phyloP scores from a whole-genome alignment of 2,888 invertebrate genomes.

The Zootermopsis nevadensis region DNA sequence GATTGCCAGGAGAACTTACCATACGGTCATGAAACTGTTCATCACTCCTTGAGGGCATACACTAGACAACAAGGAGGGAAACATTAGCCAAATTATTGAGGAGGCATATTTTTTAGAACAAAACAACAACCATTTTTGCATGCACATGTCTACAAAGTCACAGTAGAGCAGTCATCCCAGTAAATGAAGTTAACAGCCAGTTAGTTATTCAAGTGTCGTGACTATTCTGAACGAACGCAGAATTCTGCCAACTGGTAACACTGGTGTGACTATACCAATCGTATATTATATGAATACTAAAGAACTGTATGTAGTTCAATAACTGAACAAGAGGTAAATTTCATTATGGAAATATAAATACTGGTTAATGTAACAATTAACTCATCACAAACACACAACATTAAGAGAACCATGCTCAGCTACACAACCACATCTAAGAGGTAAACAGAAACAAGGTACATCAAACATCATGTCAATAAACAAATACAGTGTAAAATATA shows the following conservation, averaged over 20 bases:
- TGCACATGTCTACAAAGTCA: constrained; percentile 61
- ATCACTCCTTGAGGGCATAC: constrained; percentile 88
- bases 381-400: not conserved
- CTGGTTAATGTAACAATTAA: not conserved
- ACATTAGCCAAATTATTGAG: constrained; percentile 23
- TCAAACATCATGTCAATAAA: not conserved
- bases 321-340: not conserved
- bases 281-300: not conserved
- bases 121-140: constrained; percentile 61
- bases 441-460: not conserved
- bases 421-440: not conserved
- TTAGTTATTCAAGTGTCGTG: no score
- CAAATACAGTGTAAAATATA: not conserved
- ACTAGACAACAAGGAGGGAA: constrained; percentile 73
- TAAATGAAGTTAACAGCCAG: not conserved
- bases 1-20: constrained; percentile 73
- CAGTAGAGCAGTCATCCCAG: constrained; percentile 55
- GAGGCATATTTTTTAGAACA: constrained; percentile 11
- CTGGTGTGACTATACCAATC: not conserved
- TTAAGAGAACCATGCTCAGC: not conserved
- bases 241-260: not conserved
- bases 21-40: constrained; percentile 89
- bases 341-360: not conserved
- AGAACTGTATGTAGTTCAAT: not conserved
- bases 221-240: no score